These are phyloP conservation scores for Chaetoderma sp. DNA, from an alignment of 2,888 invertebrate species.

Conservation along the genomic window DNA sequence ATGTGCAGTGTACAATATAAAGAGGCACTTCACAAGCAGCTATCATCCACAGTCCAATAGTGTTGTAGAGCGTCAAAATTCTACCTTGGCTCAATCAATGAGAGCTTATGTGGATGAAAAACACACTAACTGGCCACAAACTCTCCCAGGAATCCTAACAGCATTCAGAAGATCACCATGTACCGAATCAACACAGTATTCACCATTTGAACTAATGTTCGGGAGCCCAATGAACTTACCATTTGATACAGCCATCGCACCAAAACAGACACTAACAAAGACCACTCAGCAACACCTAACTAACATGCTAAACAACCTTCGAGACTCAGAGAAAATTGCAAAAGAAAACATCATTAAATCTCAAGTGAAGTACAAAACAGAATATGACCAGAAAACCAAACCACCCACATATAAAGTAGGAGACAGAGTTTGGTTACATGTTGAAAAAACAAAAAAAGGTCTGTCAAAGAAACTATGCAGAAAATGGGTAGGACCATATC, in stretches of 20 bases:
- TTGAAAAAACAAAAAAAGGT: conserved; percentile 16
- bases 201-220: conserved; percentile 31
- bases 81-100: conserved; percentile 25
- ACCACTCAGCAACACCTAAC: conserved; percentile 9
- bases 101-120: too few relatives aligned
- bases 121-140: too few relatives aligned
- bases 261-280: conserved; percentile 14
- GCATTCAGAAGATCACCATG: conserved; percentile 28
- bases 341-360: background rate
- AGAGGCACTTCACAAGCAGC: conserved; percentile 28
- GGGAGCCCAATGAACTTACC: conserved; percentile 25
- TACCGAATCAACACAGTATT: conserved; percentile 29
- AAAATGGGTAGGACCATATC: conserved; percentile 29
- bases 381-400: background rate
- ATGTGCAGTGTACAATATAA: conserved; percentile 36
- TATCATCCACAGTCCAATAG: conserved; percentile 40
- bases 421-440: conserved; percentile 29
- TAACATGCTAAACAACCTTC: background rate
- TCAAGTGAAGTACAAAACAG: background rate
- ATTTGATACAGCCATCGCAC: conserved; percentile 28
- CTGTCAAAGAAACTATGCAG: conserved; percentile 19
- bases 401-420: conserved; percentile 6
- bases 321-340: background rate
- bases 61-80: conserved; percentile 31
- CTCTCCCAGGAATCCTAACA: conserved; percentile 35